Evolutionary conservation across 2,888 invertebrate species (phyloP).

Genomic region (Campoletis raptor): DNA sequence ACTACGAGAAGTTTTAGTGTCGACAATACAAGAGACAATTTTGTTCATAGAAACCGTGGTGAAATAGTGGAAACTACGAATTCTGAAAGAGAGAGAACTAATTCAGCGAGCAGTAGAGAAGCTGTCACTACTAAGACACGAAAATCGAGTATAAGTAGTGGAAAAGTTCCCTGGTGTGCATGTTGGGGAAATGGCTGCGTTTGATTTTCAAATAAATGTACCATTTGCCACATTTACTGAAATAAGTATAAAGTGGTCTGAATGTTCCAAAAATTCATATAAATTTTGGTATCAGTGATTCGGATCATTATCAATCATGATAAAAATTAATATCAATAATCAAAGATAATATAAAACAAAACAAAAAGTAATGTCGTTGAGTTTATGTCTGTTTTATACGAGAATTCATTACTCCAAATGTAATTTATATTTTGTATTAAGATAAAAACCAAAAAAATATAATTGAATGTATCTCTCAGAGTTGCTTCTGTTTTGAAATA

Average conservation of each 20-base stretch:
- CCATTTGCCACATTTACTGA: background rate
- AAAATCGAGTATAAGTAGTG: slow-evolving; percentile 89
- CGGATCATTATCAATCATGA: background rate
- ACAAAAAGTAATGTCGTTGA: slow-evolving; percentile 19
- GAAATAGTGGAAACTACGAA: slow-evolving; percentile 77
- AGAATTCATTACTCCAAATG: slow-evolving; percentile 21
- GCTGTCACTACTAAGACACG: slow-evolving; percentile 86
- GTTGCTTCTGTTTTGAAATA: background rate
- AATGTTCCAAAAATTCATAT: background rate
- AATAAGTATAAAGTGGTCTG: background rate
- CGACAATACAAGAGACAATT: slow-evolving; percentile 72
- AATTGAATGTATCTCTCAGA: slow-evolving; percentile 3
- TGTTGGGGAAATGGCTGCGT: slow-evolving; percentile 94
- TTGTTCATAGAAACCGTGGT: slow-evolving; percentile 35
- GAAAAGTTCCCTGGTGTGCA: slow-evolving; percentile 93
- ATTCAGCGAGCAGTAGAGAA: slow-evolving; percentile 87
- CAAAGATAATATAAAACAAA: background rate
- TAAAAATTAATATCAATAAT: background rate
- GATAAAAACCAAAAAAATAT: slow-evolving; percentile 45
- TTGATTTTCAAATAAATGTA: slow-evolving; percentile 76
- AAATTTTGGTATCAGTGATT: background rate
- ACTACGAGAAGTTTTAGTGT: slow-evolving; percentile 78
- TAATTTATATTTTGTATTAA: slow-evolving; percentile 58
- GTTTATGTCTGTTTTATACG: slow-evolving; percentile 57
- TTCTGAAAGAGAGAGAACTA: slow-evolving; percentile 89